Evolutionary conservation across 2,888 invertebrate genomes (phyloP).

Genomic region (Phortica okadai): DNA sequence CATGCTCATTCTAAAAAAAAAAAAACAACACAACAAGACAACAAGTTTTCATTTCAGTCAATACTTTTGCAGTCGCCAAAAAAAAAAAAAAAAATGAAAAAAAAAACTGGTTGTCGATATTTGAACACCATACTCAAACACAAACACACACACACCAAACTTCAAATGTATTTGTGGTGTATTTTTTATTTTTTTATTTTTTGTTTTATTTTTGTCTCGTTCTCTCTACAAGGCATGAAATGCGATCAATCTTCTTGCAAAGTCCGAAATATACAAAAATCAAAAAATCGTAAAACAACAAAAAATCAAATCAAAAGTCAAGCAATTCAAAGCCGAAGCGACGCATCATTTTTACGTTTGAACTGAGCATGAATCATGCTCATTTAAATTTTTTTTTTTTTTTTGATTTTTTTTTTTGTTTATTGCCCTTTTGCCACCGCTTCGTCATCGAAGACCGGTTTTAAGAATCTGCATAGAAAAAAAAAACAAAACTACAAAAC

Average conservation of each 20-base stretch:
- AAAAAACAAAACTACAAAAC: background rate
- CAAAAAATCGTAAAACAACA: background rate
- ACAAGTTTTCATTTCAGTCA: too few relatives aligned
- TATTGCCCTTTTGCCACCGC: background rate
- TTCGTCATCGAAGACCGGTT: conserved; percentile 1
- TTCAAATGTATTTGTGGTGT: too few relatives aligned
- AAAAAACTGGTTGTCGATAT: too few relatives aligned
- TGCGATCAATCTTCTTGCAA: conserved; percentile 16
- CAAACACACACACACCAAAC: too few relatives aligned
- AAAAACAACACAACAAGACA: too few relatives aligned
- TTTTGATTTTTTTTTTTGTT: conserved; percentile 37
- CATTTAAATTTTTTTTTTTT: conserved; percentile 39
- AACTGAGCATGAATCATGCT: conserved; percentile 56
- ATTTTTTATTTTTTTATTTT: background rate
- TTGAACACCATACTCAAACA: too few relatives aligned
- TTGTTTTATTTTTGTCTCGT: background rate
- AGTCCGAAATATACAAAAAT: background rate
- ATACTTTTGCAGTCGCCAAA: background rate
- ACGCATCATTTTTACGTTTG: conserved; percentile 61
- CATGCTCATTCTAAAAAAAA: too few relatives aligned
- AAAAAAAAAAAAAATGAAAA: background rate
- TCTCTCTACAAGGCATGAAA: background rate
- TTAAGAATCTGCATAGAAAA: background rate
- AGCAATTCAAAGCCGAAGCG: conserved; percentile 44
- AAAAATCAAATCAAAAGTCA: background rate